Base-by-base conservation (phyloP, 2,797 vertebrate species). In the Sebastes hubbsi region DNA sequence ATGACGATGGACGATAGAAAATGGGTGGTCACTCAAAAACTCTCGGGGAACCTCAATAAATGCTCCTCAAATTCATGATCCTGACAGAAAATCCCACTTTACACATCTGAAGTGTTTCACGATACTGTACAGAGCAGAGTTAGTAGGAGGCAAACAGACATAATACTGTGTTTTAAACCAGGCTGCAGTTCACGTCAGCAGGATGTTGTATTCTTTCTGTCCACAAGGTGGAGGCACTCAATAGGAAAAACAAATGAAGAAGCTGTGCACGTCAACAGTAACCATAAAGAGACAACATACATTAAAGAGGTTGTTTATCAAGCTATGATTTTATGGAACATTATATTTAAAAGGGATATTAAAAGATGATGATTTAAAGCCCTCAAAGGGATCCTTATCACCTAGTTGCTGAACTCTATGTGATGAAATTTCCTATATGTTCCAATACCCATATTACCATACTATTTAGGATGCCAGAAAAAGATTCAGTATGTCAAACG, bases 201-300 rank as follows among this genome's bases (percentile, higher is more conserved):
- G 18, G 18, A 9, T 82, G 82, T 67, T 75, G 29, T 67, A 72
- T 24, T 29, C 1, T 49, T 29, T 81, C 36, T 78, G 56, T 69
- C 91, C 95, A 94, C 89, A 83, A 87, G 93, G 83, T 88, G 94
- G 93, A 20, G 61, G 3, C 79, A 68, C 73, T 87, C 3, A 68
- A 77, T 16, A 83, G 55, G 56, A 85, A 83, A 87, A 69, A 30
- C 9, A 46, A 11, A 4, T 12, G 8, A 9, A 30, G 3, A 71
- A 3, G 6, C 9, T 4, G 6, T 9, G 32, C 32, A 62, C 27
- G 20, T 36, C 20, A 69, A 32, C 12, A 72, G 10, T 55, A 18
- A 70, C 34, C n/a, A 34, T 8, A 5, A 54, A 5, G 10, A 49
- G 42, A 66, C 20, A n/a, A 4, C 16, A 56, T 9, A 3, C 3